These are phyloP conservation scores for Chamaea fasciata DNA, from an alignment of 2,113 vertebrate genomes.

Conservation along the genomic window DNA sequence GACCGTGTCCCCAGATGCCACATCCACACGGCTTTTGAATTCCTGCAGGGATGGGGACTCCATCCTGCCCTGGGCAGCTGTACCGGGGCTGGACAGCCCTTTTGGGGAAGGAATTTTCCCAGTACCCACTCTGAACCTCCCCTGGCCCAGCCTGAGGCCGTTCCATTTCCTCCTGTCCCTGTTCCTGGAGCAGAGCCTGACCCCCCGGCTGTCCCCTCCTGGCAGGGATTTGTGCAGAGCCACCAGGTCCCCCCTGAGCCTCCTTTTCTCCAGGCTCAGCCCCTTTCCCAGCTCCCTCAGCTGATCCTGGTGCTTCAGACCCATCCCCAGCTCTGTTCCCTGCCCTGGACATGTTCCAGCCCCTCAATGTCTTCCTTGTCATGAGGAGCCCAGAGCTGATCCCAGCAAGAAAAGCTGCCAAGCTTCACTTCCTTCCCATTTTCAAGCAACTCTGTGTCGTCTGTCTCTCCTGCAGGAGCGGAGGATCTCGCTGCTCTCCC, in stretches of 20 bases:
- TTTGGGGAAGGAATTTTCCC: not conserved
- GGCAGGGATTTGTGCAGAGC: not conserved
- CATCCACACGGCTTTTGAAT: no score
- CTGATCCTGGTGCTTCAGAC: fast-evolving
- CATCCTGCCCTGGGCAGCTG: not conserved
- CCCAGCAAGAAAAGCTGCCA: not conserved
- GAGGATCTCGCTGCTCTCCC: not conserved
- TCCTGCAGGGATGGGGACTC: not conserved
- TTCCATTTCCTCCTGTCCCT: not conserved
- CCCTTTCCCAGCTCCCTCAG: not conserved
- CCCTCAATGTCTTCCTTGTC: fast-evolving
- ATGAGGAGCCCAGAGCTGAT: not conserved
- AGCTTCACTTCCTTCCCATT: not conserved
- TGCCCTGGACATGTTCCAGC: not conserved
- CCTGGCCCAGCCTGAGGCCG: fast-evolving
- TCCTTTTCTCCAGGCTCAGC: not conserved
- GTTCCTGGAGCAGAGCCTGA: not conserved
- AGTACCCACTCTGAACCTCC: fast-evolving
- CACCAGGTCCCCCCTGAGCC: not conserved
- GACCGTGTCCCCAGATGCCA: not conserved
- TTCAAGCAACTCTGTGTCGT: not conserved
- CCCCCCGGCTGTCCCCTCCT: not conserved
- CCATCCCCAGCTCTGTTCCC: not conserved
- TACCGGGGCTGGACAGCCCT: not conserved
- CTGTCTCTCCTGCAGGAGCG: not conserved